Percentiles rank a stretch among this genome's conserved stretches.
phyloP scores from a whole-genome alignment of 2,113 vertebrate species.

The Odontesthes bonariensis region DNA sequence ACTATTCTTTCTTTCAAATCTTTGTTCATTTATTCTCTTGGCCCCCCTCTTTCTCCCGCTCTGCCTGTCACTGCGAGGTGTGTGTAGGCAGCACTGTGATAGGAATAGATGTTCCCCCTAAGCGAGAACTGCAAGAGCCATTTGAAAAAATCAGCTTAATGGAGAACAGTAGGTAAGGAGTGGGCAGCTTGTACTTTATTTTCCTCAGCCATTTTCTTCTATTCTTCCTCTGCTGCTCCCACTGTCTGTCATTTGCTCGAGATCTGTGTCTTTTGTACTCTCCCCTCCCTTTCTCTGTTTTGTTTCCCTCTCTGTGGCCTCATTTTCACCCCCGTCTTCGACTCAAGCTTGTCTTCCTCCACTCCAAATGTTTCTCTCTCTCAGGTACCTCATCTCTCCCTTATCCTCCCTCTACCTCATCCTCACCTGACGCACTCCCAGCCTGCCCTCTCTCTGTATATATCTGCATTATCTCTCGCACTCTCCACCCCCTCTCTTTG shows the following conservation, averaged over 20 bases:
- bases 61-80: conserved; percentile 78
- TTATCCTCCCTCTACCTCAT: conserved; percentile 45
- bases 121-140: conserved; percentile 85
- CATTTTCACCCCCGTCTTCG: conserved; percentile 48
- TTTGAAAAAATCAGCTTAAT: conserved; percentile 84
- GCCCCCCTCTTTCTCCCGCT: conserved; percentile 41
- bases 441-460: conserved; percentile 69
- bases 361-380: conserved; percentile 71
- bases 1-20: conserved; percentile 44
- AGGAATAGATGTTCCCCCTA: conserved; percentile 86
- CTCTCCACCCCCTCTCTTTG: conserved; percentile 77
- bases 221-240: conserved; percentile 64
- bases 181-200: conserved; percentile 80
- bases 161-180: conserved; percentile 84
- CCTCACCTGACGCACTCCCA: conserved; percentile 62
- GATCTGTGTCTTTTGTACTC: conserved; percentile 60
- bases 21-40: conserved; percentile 58
- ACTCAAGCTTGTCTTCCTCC: conserved; percentile 50
- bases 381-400: conserved; percentile 63
- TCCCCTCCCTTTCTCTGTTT: conserved; percentile 53
- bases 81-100: conserved; percentile 87
- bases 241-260: conserved; percentile 74
- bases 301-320: conserved; percentile 51
- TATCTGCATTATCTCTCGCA: conserved; percentile 76
- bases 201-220: conserved; percentile 52